Base-by-base conservation (phyloP, 2,888 invertebrate species). In the Strigamia crassipes region DNA sequence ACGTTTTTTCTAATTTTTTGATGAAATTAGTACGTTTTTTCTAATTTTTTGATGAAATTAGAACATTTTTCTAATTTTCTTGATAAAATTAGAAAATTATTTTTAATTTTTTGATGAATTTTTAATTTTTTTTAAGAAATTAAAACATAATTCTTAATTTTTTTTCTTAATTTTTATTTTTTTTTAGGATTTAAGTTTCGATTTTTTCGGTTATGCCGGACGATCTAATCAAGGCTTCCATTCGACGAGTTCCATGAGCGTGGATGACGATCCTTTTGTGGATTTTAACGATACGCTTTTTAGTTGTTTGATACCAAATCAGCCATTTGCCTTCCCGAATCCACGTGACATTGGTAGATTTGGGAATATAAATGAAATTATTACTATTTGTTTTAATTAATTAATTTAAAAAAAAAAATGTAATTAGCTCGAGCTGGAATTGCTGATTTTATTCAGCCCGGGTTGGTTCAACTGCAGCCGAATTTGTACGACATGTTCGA, bases 401-500 rank as follows among this genome's bases (percentile, higher is more conserved):
- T n/a, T n/a, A n/a, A n/a, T n/a, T n/a, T n/a, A 56, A 56, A 4
- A 2, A 18, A 56, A 9, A 56, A 42, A 41, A 23, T 82, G n/a
- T n/a, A 83, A 89, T 56, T 88, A 94, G 95, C 94, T 77, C 86
- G 94, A 88, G 94, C 95, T 82, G 88, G 88, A 79, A 91, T 95
- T 87, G 96, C 97, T 79, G 97, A 99, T 89, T 96, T 99, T 87
- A 97, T 99, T 88, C 99, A 99, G 89, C 99, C 99, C 81, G 97
- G 97, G 87, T 92, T 99, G 86, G 94, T 97, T 61, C 97, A 98
- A 82, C 90, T 99, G 83, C 99, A 99, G 89, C 99, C 99, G 84
- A 96, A 96, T 89, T 91, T 98, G 86, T 96, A 97, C 87, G 96
- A 96, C 89, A 95, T 95, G 89, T 96, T 96, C 94, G 96, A 96